Percentiles rank a stretch among this genome's conserved stretches.
Evolutionary conservation across 2,888 invertebrate genomes (phyloP).

Genomic region (Eupeodes luniger): DNA sequence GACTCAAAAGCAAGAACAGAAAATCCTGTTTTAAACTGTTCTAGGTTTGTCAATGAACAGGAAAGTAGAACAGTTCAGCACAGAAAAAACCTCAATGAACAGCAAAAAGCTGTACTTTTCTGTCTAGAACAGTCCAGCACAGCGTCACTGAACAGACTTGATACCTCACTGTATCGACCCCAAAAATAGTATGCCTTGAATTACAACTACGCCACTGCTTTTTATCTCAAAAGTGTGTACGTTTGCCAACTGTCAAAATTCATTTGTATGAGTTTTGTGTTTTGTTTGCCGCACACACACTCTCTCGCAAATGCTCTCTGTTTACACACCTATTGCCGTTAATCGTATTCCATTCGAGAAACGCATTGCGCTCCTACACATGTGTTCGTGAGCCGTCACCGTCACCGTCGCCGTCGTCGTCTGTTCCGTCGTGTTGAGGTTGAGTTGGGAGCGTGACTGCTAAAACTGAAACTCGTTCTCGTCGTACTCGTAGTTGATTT

Average conservation of each 20-base stretch:
- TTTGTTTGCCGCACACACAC: conserved; percentile 6
- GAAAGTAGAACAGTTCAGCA: too few species aligned
- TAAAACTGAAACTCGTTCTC: conserved; percentile 2
- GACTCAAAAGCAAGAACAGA: too few species aligned
- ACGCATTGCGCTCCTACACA: conserved; percentile 46
- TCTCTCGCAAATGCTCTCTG: conserved; percentile 19
- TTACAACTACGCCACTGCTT: conserved; percentile 28
- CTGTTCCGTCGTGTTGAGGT: too few species aligned
- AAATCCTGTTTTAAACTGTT: too few species aligned
- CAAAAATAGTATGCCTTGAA: too few species aligned
- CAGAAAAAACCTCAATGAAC: too few species aligned
- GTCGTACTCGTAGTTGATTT: conserved; percentile 29
- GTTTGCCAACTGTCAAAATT: conserved; percentile 37
- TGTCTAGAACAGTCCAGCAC: too few species aligned
- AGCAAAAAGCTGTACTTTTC: too few species aligned
- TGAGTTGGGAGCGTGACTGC: not conserved
- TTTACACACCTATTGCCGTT: conserved; percentile 38
- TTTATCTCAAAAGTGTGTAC: not conserved
- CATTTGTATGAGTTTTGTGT: not conserved
- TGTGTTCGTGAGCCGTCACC: not conserved
- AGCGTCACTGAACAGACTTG: too few species aligned
- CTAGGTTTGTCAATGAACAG: too few species aligned
- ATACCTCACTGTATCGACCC: too few species aligned
- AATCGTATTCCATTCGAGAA: conserved; percentile 27
- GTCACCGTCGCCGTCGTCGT: too few species aligned